Evolutionary conservation across 2,888 invertebrate genomes (phyloP).

Genomic region (Tinea trinotella): DNA sequence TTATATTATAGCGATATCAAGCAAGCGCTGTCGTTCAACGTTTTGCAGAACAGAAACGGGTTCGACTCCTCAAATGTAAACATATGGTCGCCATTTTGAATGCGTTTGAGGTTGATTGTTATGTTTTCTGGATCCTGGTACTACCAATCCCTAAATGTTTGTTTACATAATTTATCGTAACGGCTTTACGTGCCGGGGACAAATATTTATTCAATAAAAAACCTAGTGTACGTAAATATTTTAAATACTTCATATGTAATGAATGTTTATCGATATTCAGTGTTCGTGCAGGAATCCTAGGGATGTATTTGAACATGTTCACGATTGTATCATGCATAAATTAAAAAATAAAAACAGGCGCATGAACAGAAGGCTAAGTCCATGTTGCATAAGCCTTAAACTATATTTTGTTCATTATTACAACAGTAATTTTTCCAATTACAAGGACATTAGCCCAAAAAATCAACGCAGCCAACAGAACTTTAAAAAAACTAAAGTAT

Average conservation of each 20-base stretch:
- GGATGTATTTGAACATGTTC: not conserved
- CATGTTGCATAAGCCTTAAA: conserved; percentile 7
- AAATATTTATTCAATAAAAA: no score
- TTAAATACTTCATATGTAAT: not conserved
- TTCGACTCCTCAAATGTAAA: no score
- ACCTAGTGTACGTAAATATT: no score
- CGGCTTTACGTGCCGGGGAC: no score
- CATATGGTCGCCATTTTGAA: no score
- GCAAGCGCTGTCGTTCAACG: no score
- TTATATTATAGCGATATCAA: no score
- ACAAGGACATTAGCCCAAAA: conserved; percentile 8
- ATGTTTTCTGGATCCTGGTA: no score
- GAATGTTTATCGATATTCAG: not conserved
- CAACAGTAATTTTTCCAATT: not conserved
- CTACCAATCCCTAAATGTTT: no score
- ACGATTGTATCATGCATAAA: not conserved
- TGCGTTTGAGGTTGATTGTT: no score
- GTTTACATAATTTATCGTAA: no score
- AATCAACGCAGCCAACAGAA: conserved; percentile 23
- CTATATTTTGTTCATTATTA: not conserved
- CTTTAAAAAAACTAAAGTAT: not conserved
- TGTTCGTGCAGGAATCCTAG: not conserved
- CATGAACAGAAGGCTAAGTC: conserved; percentile 2
- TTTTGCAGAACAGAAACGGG: no score
- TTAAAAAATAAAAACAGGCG: not conserved